Conservation (phyloP, 2,797 vertebrate species). For the Melanotaenia nigrans region DNA sequence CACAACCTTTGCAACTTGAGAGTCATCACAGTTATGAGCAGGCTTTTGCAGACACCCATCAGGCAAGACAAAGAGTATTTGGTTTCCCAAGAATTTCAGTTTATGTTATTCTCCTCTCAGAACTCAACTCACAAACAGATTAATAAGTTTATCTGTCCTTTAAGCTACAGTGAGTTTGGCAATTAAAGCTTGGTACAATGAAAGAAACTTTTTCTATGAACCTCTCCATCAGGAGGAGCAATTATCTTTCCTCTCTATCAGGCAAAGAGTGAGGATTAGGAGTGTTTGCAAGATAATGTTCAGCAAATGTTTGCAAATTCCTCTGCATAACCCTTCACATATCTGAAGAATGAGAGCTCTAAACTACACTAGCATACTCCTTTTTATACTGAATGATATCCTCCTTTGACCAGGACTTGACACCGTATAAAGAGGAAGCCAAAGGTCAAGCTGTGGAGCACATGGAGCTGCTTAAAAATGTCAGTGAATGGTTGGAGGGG, state of each 20-base stretch:
- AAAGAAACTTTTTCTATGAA: conserved; percentile 50
- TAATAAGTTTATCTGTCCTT: conserved; percentile 37
- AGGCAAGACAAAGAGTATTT: conserved; percentile 13
- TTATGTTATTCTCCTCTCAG: conserved; percentile 33
- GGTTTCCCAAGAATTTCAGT: conserved; percentile 32
- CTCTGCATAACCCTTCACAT: conserved; percentile 55
- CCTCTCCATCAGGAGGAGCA: conserved; percentile 59
- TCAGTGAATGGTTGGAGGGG: conserved; percentile 34
- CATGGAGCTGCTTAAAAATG: conserved; percentile 56
- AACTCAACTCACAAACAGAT: conserved; percentile 44
- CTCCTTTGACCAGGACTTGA: conserved; percentile 61
- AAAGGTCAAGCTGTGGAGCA: conserved; percentile 61
- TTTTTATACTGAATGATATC: conserved; percentile 54
- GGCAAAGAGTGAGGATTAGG: conserved; percentile 60
- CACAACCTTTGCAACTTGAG: conserved; percentile 31
- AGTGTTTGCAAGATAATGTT: conserved; percentile 72
- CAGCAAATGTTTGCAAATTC: conserved; percentile 74
- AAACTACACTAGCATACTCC: conserved; percentile 43
- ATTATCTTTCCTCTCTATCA: conserved; percentile 56
- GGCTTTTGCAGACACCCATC: conserved; percentile 24
- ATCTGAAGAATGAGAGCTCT: conserved; percentile 56
- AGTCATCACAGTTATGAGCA: conserved; percentile 39
- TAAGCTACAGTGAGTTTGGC: conserved; percentile 32
- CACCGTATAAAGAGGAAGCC: conserved; percentile 52
- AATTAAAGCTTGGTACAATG: conserved; percentile 36